Base-by-base conservation (phyloP, 2,888 invertebrate species). In the Pachymerium ferrugineum region DNA sequence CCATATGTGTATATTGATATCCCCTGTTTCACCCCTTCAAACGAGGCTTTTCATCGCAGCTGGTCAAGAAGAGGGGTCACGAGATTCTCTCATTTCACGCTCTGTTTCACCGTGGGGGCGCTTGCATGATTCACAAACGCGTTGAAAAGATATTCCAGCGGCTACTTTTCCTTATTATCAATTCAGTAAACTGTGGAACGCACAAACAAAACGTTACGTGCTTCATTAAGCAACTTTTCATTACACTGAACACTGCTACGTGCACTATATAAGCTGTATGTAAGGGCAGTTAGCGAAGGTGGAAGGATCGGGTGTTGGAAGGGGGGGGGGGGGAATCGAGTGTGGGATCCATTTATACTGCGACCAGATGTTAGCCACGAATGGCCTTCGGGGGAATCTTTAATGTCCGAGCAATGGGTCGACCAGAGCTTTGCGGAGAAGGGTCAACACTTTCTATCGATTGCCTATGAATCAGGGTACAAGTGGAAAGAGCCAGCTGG, bases 381-480 rank as follows among this genome's bases (percentile, higher is more conserved):
- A 42, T 42, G 42, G 42, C 42, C 42, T 42, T 42, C 42, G 42
- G 42, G n/a, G 42, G 42, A 42, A 42, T 42, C 42, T 42, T 42
- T 42, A 42, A 42, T 42, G 42, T 42, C 42, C 42, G 42, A 42
- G 42, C n/a, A 42, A 42, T 42, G 42, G 42, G 6, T 42, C 6
- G 42, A 42, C 6, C 42, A 42, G 42, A 42, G 42, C 6, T 42
- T 42, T 42, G 42, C 42, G 42, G 42, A 42, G 14, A 42, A 42
- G 42, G 42, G 42, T 42, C 42, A 42, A 42, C 42, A 42, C 42
- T 42, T 42, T 5, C 6, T 42, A 42, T 42, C 42, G 42, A 42
- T 42, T 16, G 42, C 3, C 6, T 8, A 42, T 42, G 42, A 42
- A 42, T 42, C 42, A 42, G 42, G 42, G 42, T 8, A n/a, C 14